Percentiles rank a stretch among this genome's conserved stretches.
Conservation (phyloP, 2,888 invertebrate species). For the Acanthopleura granulata region DNA sequence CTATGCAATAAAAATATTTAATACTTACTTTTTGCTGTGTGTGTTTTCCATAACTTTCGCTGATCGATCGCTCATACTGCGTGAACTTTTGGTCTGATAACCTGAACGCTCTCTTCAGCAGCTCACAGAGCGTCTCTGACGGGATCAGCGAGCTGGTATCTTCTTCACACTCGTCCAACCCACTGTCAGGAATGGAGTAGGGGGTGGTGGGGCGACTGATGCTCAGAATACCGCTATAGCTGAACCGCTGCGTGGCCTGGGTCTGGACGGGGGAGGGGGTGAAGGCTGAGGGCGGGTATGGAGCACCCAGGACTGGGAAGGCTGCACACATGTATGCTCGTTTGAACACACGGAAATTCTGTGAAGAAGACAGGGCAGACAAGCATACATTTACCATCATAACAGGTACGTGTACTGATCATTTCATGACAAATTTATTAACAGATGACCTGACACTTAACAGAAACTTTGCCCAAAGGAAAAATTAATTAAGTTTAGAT, state of each 20-base stretch:
- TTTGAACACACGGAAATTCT: slow-evolving; percentile 51
- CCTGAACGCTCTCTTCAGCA: slow-evolving; percentile 51
- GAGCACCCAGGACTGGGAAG: slow-evolving; percentile 58
- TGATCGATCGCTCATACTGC: slow-evolving; percentile 49
- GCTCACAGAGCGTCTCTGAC: slow-evolving; percentile 56
- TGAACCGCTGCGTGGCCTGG: neutral
- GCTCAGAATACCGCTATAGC: neutral
- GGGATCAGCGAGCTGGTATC: slow-evolving; percentile 56
- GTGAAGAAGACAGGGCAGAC: slow-evolving; percentile 6
- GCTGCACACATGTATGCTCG: slow-evolving; percentile 55
- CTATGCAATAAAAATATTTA: too few species aligned
- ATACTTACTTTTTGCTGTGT: slow-evolving; percentile 51
- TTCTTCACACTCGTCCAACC: slow-evolving; percentile 43
- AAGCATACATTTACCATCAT: neutral
- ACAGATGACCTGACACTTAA: too few species aligned
- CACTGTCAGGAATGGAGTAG: slow-evolving; percentile 46
- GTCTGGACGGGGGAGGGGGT: slow-evolving; percentile 41
- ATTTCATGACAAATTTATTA: neutral
- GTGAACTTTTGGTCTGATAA: slow-evolving; percentile 45
- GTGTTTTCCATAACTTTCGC: slow-evolving; percentile 45
- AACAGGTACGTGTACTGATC: neutral
- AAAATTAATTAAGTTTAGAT: too few species aligned
- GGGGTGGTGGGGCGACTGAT: slow-evolving; percentile 33
- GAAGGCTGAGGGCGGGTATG: slow-evolving; percentile 52
- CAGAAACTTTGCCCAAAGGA: too few species aligned